Base-by-base conservation (phyloP, 2,797 vertebrate genomes). In the Danio albolineatus region DNA sequence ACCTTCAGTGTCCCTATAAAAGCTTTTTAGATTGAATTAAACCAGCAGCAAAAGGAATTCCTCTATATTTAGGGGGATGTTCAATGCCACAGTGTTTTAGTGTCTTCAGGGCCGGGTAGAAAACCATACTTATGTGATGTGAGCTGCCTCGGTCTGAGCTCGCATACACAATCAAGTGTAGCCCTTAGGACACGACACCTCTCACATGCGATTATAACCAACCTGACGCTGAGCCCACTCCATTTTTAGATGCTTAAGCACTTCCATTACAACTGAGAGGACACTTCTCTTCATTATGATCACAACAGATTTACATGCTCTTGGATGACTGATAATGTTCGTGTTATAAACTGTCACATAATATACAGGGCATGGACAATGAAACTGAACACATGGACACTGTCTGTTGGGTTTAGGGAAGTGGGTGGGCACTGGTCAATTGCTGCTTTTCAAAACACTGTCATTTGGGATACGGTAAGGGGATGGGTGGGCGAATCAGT, bases 171-270 rank as follows among this genome's bases (percentile, higher is more conserved):
- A 71, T 10, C 5, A 16, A 51, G 62, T 28, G 51, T 43, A 38
- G 12, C 62, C 71, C 54, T 21, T 4, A 36, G 44, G 78, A 64
- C 38, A 74, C n/a, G 1, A 49, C 62, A 80, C 62, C 41, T 70
- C 56, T 59, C 62, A 59, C 61, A 51, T 66, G 28, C 44, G 10
- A 48, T 56, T 41, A 56, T 21, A 60, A 14, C 61, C 36, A 80
- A 80, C 13, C 12, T 75, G 46, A 67, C 4, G 9, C 71, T 9
- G 41, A 60, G 43, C n/a, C 53, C 36, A 75, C 36, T 80, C 44
- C 60, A 61, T 53, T 75, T 74, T 74, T 64, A 73, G 16, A 44
- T 38, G 39, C 28, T 72, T 51, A 56, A n/a, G 36, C 69, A 59
- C 38, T 57, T 10, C 16, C 39, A 59, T 36, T 73, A 60, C 78